Evolutionary conservation across 2,113 vertebrate genomes (phyloP).

Genomic region (Orycteropus afer): DNA sequence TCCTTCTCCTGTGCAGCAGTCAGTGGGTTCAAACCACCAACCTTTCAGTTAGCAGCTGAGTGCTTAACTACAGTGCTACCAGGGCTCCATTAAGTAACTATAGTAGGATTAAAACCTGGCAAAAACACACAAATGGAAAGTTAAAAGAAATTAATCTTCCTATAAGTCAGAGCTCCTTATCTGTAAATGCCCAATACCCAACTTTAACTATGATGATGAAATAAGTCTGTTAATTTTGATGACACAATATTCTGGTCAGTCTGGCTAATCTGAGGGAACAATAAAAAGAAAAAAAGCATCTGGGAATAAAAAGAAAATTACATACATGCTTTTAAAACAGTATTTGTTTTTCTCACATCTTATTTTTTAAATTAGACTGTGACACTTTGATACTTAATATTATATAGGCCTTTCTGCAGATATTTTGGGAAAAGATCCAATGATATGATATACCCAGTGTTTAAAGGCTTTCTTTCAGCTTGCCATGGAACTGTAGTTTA

Average conservation of each 20-base stretch:
- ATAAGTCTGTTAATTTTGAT: conserved; percentile 19
- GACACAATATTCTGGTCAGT: not conserved
- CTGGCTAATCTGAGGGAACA: conserved; percentile 48
- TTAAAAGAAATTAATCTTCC: conserved; percentile 36
- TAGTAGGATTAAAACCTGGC: conserved; percentile 40
- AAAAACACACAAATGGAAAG: conserved; percentile 65
- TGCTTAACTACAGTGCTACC: not conserved
- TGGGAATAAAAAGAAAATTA: not conserved
- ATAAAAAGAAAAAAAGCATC: conserved; percentile 42
- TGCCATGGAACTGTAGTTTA: not conserved
- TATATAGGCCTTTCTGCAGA: not conserved
- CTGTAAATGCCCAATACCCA: not conserved
- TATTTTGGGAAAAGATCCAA: not conserved
- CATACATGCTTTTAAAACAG: conserved; percentile 13
- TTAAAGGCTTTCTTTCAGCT: not conserved
- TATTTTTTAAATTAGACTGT: conserved; percentile 40
- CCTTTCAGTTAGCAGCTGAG: not conserved
- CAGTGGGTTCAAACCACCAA: not conserved
- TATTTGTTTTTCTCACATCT: conserved; percentile 38
- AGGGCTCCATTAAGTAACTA: not conserved
- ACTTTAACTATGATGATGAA: conserved; percentile 46
- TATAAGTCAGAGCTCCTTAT: conserved; percentile 60
- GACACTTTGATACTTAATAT: not conserved
- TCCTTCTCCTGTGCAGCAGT: not conserved
- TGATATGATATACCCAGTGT: conserved; percentile 11